Percentiles rank a stretch among this genome's conserved stretches.
Conservation (phyloP, 23 tunicate species). For the Trididemnum clinides region DNA sequence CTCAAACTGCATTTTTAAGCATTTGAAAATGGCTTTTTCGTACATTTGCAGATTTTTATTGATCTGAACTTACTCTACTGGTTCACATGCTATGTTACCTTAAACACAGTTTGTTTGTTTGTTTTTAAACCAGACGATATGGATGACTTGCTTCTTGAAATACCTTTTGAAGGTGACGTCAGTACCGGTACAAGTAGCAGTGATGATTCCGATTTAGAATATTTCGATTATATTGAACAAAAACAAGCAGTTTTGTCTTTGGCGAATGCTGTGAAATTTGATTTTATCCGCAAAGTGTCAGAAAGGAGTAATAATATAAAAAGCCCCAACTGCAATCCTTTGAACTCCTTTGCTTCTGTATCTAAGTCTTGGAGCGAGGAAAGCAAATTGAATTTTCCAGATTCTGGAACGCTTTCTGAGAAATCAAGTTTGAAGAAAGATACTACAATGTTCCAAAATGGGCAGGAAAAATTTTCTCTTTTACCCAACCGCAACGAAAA, state of each 20-base stretch:
- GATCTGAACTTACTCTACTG: too few relatives aligned
- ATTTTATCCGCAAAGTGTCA: constrained; percentile 34
- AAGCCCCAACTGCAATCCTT: background rate
- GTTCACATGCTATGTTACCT: too few relatives aligned
- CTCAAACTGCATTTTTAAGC: too few relatives aligned
- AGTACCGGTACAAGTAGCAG: constrained; percentile 10
- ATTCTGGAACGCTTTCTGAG: background rate
- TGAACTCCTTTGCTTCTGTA: background rate
- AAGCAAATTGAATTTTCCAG: background rate
- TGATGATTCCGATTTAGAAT: constrained; percentile 31
- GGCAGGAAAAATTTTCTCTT: background rate
- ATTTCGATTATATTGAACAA: background rate
- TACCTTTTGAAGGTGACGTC: too few relatives aligned
- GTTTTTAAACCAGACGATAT: too few relatives aligned
- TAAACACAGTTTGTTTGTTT: too few relatives aligned
- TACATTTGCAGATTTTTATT: too few relatives aligned
- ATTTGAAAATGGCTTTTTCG: too few relatives aligned
- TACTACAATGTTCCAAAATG: background rate
- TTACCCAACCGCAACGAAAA: background rate
- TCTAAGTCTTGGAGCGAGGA: background rate
- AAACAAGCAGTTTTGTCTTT: background rate
- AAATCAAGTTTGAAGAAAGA: background rate
- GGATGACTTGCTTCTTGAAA: too few relatives aligned
- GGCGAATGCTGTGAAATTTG: constrained; percentile 40
- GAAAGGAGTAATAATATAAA: background rate